Conservation (phyloP, 2,888 invertebrate genomes). For the Brassicogethes aeneus region DNA sequence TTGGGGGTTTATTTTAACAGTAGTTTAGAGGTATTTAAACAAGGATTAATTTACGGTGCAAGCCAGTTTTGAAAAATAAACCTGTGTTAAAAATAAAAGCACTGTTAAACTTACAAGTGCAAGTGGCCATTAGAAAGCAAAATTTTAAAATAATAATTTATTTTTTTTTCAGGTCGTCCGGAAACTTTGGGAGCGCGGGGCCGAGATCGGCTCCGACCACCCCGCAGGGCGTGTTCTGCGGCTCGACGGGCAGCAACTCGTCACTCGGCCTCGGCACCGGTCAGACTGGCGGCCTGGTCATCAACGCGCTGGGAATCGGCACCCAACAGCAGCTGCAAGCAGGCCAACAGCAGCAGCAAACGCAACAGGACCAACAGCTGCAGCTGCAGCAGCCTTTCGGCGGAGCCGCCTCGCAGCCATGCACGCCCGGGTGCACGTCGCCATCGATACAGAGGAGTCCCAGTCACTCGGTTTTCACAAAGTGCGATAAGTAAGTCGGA, state of each 20-base stretch:
- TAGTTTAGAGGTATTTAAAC: too few species aligned
- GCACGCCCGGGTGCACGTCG: slow-evolving; percentile 20
- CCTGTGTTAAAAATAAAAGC: too few species aligned
- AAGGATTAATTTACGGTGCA: too few species aligned
- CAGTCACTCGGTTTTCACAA: slow-evolving; percentile 36
- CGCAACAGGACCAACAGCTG: slow-evolving; percentile 21
- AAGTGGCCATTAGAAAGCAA: too few species aligned
- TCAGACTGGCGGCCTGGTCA: slow-evolving; percentile 13
- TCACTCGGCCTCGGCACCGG: slow-evolving; percentile 23
- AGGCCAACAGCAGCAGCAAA: slow-evolving; percentile 17
- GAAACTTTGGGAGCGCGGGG: slow-evolving; percentile 52
- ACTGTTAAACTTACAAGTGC: too few species aligned
- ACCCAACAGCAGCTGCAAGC: slow-evolving; percentile 13
- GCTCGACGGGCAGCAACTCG: slow-evolving; percentile 22
- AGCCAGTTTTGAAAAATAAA: too few species aligned
- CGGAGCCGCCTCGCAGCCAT: slow-evolving; percentile 30
- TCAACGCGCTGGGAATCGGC: slow-evolving; percentile 19
- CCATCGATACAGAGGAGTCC: slow-evolving; percentile 33
- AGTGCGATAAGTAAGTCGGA: slow-evolving; percentile 39
- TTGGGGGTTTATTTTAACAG: too few species aligned
- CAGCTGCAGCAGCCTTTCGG: neutral
- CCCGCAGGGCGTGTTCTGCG: slow-evolving; percentile 46
- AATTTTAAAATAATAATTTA: slow-evolving; percentile 2
- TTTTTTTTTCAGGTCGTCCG: slow-evolving; percentile 49
- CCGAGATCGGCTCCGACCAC: slow-evolving; percentile 63